Base-by-base conservation (phyloP, 2,888 invertebrate species). In the Agrotis clavis region DNA sequence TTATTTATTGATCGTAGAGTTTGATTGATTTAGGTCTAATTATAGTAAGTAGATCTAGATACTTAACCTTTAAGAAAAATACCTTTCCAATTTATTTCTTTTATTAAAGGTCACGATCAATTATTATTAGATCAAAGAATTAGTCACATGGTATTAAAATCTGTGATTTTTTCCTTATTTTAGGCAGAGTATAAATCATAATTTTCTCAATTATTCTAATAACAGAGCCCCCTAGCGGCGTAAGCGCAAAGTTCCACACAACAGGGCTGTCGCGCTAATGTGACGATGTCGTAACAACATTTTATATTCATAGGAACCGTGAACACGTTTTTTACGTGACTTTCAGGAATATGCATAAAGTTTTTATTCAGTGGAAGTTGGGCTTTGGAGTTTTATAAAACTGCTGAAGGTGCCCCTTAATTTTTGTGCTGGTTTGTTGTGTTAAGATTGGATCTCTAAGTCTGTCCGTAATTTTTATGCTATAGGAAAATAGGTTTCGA, bases 221-320 rank as follows among this genome's bases (percentile, higher is more conserved):
- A 41, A 41, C 71, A 68, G 82, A 82, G 87, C 85, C 87, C 87
- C 84, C 85, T 86, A 86, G 75, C 76, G 75, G 74, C 76, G 83
- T 72, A 66, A 51, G 70, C 75, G 71, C 70, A 65, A 62, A 71
- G 74, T 80, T 69, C 14, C 35, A 79, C 72, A 81, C 82, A 71
- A 76, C 59, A 78, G 78, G 68, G 67, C 56, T 82, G 74, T 56
- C 70, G 71, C 70, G 71, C 11, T 82, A 74, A 86, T 73, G 72
- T 61, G 59, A 74, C 63, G 67, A 77, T 67, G 71, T 54, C 60
- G 68, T 35, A 35, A 41, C 41, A 41, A 41, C 41, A 41, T 41
- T 41, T 82, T 69, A 74, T 82, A 79, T 82, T 85, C 79, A 85
- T 79, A 79, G 77, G 71, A 79, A 76, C 71, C 68, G 66, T 48